Percentiles rank a stretch among this genome's conserved stretches.
Evolutionary conservation across 2,888 invertebrate species (phyloP).

Genomic region (Epicampocera succincta): DNA sequence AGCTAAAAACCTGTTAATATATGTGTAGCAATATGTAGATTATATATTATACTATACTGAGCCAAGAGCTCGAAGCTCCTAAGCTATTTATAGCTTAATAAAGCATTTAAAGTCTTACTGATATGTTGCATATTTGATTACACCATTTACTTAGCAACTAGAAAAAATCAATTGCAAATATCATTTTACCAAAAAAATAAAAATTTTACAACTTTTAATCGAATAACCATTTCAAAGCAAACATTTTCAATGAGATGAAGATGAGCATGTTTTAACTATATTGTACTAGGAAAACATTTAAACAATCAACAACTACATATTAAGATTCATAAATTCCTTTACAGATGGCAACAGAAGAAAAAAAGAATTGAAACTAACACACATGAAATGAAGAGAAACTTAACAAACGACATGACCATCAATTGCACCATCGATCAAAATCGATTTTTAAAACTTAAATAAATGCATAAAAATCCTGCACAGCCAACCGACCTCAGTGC

Average conservation of each 20-base stretch:
- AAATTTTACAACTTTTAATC: slow-evolving; percentile 6
- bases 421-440: slow-evolving; percentile 66
- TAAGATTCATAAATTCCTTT: slow-evolving; percentile 60
- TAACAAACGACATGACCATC: slow-evolving; percentile 57
- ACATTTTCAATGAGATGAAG: slow-evolving; percentile 2
- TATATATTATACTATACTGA: too few species aligned
- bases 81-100: too few species aligned
- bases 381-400: slow-evolving; percentile 19
- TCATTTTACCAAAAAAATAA: too few species aligned
- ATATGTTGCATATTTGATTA: too few species aligned
- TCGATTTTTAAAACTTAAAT: slow-evolving; percentile 49
- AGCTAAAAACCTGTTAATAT: too few species aligned
- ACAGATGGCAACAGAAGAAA: slow-evolving; percentile 12
- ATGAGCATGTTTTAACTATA: slow-evolving; percentile 21
- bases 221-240: slow-evolving; percentile 3
- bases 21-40: too few species aligned
- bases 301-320: neutral
- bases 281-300: slow-evolving; percentile 9
- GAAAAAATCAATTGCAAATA: too few species aligned
- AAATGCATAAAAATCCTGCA: slow-evolving; percentile 48
- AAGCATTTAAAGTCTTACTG: too few species aligned
- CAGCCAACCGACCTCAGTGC: slow-evolving; percentile 17
- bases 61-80: too few species aligned
- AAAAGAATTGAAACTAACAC: slow-evolving; percentile 11
- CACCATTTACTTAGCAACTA: too few species aligned